Base-by-base conservation (phyloP, 2,113 vertebrate genomes). In the Leptobrachium leishanense region DNA sequence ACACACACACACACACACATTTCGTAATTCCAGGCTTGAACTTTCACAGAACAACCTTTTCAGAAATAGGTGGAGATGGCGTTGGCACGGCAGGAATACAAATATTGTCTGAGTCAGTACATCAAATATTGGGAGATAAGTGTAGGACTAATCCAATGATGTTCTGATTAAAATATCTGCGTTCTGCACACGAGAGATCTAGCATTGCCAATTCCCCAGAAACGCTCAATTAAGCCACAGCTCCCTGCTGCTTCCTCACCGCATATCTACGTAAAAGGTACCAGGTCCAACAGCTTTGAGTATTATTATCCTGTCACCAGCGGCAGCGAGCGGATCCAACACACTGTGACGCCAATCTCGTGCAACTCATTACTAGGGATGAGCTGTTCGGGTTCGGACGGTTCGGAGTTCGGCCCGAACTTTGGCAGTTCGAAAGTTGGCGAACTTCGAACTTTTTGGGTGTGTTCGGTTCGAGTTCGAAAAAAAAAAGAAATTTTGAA, bases 81-180 rank as follows among this genome's bases (percentile, higher is more conserved):
- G 53, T 54, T 72, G 72, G 72, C 72, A 62, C 62, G 68, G 41
- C 76, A 50, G 6, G 13, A 1, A 69, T 13, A 39, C 55, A 77
- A 77, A 77, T 59, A 77, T 63, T 77, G 68, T 70, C 76, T 15
- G 44, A 69, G 43, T 77, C 13, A 43, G 75, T 62, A 77, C 63
- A 63, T 68, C 41, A 70, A 70, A 63, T 77, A 70, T 77, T 77
- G n/a, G 55, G n/a, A 70, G 76, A 77, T 77, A 77, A 71, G 68
- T 39, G 53, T 13, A 2, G n/a, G n/a, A 46, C 15, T 69, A 69
- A 77, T 77, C 66, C 57, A 11, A 55, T 10, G 15, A 53, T 66
- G 46, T n/a, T n/a, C 65, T 68, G 76, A 77, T 77, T 70, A 70
- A 46, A 63, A 43, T 71, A 77, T 77, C 41, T 70, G 13, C 42